These are phyloP conservation scores for Malaclemys terrapin DNA, from an alignment of 2,113 vertebrate genomes.

Conservation along the genomic window DNA sequence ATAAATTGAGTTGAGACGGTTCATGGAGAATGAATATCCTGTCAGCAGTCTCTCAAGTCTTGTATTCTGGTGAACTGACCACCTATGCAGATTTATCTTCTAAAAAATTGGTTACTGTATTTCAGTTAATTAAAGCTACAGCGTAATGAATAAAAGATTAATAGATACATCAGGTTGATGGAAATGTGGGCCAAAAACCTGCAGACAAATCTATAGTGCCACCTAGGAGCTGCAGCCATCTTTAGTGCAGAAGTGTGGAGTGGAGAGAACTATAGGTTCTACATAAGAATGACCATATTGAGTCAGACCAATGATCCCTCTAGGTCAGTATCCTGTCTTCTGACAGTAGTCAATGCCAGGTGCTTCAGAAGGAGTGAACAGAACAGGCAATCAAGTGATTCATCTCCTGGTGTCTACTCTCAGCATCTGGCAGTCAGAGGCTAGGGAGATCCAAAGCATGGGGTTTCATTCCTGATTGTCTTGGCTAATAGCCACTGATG, in stretches of 20 bases:
- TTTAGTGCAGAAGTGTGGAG: background rate
- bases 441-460: background rate
- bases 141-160: background rate
- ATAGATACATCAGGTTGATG: background rate
- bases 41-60: background rate
- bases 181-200: background rate
- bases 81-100: background rate
- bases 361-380: background rate
- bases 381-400: background rate
- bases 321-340: background rate
- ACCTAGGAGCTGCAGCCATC: background rate
- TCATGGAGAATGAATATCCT: background rate
- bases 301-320: background rate
- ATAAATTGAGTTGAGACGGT: background rate
- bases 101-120: background rate
- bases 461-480: background rate
- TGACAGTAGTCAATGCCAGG: background rate
- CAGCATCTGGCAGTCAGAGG: background rate
- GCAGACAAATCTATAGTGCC: background rate
- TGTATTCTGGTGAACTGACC: background rate
- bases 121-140: background rate
- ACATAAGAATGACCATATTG: background rate
- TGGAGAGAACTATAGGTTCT: accelerated
- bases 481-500: background rate
- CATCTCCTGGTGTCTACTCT: background rate